These are phyloP conservation scores for Hypomesus transpacificus DNA, from an alignment of 2,113 vertebrate genomes.

Conservation along the genomic window DNA sequence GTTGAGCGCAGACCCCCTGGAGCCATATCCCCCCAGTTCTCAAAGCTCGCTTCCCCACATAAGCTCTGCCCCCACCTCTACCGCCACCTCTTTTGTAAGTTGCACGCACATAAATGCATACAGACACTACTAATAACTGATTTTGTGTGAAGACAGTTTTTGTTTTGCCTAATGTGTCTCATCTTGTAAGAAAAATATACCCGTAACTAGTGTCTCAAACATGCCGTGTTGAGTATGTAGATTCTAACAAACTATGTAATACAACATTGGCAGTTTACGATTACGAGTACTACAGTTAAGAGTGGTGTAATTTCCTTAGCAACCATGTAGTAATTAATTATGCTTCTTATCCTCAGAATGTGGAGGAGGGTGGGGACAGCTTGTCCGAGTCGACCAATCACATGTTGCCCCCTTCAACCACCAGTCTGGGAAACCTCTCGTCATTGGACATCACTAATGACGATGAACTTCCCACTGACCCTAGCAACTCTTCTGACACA, in stretches of 20 bases:
- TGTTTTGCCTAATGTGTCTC: too few species aligned
- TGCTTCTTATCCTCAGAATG: slow-evolving; percentile 55
- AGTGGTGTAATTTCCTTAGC: slow-evolving; percentile 32
- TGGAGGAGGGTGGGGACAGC: slow-evolving; percentile 73
- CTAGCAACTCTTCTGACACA: slow-evolving; percentile 85
- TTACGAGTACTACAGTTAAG: too few species aligned
- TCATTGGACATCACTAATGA: slow-evolving; percentile 80
- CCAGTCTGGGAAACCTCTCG: slow-evolving; percentile 70
- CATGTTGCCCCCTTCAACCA: slow-evolving; percentile 60
- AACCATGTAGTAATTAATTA: neutral
- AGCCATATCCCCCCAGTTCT: slow-evolving; percentile 56
- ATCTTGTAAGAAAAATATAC: too few species aligned
- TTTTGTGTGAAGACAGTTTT: too few species aligned
- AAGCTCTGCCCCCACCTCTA: slow-evolving; percentile 36
- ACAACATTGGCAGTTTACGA: too few species aligned
- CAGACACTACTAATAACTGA: too few species aligned
- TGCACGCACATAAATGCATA: too few species aligned
- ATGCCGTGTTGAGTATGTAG: too few species aligned
- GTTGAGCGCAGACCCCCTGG: slow-evolving; percentile 47
- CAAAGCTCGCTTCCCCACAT: slow-evolving; percentile 46
- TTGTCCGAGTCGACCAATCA: slow-evolving; percentile 74
- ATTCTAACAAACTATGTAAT: too few species aligned
- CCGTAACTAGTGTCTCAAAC: too few species aligned
- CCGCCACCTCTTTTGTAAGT: slow-evolving; percentile 61
- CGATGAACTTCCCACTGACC: slow-evolving; percentile 84